Conservation (phyloP, 2,113 vertebrate genomes). For the Pogona vitticeps region DNA sequence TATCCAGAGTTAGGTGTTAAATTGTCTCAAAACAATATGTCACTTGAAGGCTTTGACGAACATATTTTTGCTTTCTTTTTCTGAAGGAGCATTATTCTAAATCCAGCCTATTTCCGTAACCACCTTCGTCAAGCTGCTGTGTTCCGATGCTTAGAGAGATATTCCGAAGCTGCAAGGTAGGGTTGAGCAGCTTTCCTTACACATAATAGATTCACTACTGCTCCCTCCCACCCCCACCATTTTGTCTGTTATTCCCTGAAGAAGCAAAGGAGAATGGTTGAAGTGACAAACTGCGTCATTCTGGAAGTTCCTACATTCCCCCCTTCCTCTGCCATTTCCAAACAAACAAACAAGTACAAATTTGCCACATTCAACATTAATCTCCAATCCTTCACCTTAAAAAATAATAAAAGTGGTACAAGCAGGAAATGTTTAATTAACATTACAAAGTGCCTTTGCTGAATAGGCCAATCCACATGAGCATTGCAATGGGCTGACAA, state of each 20-base stretch:
- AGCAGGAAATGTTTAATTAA: neutral
- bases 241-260: conserved; percentile 35
- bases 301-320: too few species aligned
- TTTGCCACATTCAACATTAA: neutral
- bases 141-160: conserved; percentile 77
- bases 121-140: conserved; percentile 78
- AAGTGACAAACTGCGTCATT: neutral
- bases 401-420: neutral
- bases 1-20: conserved; percentile 14
- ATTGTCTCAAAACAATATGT: conserved; percentile 52
- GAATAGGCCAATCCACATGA: neutral
- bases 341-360: neutral
- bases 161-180: conserved; percentile 81
- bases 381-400: neutral
- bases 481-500: neutral
- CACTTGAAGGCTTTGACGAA: conserved; percentile 23
- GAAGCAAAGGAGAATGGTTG: neutral
- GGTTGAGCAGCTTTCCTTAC: neutral
- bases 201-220: neutral
- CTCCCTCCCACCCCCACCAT: neutral
- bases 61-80: conserved; percentile 56
- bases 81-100: conserved; percentile 77
- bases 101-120: conserved; percentile 78
- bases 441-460: neutral
- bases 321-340: neutral